Percentiles rank a stretch among this genome's conserved stretches.
Conservation (phyloP, 2,113 vertebrate genomes). For the Hucho hucho region DNA sequence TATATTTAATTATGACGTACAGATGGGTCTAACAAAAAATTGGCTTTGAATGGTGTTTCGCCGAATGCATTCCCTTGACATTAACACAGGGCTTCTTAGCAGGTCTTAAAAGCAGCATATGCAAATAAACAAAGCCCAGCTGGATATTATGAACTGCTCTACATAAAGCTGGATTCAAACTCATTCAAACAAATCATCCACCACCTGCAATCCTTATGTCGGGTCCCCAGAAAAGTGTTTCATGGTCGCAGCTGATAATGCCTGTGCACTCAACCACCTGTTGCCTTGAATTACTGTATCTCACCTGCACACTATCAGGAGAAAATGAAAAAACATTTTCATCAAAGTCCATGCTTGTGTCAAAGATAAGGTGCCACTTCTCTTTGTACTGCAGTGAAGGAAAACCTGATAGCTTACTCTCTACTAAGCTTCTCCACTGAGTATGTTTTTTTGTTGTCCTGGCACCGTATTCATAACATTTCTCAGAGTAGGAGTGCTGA, state of each 20-base stretch:
- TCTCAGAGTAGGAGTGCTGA: too few species aligned
- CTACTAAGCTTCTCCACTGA: too few species aligned
- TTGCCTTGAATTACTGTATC: not conserved
- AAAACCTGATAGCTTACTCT: too few species aligned
- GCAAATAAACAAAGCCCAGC: not conserved
- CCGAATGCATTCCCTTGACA: not conserved
- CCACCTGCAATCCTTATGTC: slow-evolving; percentile 20
- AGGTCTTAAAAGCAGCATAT: not conserved
- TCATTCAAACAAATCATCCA: not conserved
- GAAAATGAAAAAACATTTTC: not conserved
- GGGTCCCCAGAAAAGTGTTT: not conserved
- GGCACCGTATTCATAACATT: too few species aligned
- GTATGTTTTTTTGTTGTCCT: too few species aligned
- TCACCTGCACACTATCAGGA: not conserved
- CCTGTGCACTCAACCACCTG: slow-evolving; percentile 5
- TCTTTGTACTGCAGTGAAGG: too few species aligned
- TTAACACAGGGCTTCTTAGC: too few species aligned
- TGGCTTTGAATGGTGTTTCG: not conserved
- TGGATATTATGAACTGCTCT: not conserved
- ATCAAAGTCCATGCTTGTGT: not conserved
- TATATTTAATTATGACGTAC: too few species aligned
- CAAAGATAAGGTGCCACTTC: not conserved
- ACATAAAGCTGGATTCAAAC: slow-evolving; percentile 8
- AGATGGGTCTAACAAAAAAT: too few species aligned
- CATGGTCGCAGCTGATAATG: slow-evolving; percentile 9